phyloP scores from a whole-genome alignment of 2,113 vertebrate species.

The Lycaon pictus region DNA sequence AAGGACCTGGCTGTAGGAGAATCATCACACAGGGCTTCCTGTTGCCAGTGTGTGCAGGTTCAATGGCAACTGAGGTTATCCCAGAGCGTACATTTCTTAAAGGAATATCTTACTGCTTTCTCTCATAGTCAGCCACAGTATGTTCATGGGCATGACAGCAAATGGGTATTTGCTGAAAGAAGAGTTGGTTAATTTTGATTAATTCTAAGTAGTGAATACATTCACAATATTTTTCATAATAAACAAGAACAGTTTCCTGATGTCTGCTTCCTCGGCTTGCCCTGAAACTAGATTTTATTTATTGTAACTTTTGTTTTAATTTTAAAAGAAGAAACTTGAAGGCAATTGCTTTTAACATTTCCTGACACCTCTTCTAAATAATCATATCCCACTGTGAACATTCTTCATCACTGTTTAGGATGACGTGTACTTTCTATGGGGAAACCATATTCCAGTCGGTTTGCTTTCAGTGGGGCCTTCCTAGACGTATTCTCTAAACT shows the following conservation, averaged over 20 bases:
- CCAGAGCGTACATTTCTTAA: neutral
- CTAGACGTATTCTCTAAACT: neutral
- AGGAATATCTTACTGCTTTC: neutral
- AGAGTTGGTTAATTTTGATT: neutral
- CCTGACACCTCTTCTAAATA: neutral
- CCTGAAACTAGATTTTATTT: neutral
- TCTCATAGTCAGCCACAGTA: neutral
- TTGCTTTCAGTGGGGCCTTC: neutral
- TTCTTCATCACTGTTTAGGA: neutral
- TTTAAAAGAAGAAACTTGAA: neutral
- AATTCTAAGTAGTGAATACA: neutral
- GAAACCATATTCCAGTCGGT: neutral
- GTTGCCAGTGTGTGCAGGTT: neutral
- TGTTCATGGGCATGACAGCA: neutral
- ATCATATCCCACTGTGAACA: neutral
- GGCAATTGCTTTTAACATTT: neutral
- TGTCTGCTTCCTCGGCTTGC: neutral
- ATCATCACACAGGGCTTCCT: rapidly evolving
- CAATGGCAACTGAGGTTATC: neutral
- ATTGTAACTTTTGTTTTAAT: neutral
- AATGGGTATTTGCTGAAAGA: neutral
- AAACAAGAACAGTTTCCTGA: neutral
- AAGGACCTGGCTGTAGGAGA: neutral
- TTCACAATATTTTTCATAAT: neutral
- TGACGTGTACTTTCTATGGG: neutral